Conservation (phyloP, 2,797 vertebrate species). For the Tokudaia muenninki region DNA sequence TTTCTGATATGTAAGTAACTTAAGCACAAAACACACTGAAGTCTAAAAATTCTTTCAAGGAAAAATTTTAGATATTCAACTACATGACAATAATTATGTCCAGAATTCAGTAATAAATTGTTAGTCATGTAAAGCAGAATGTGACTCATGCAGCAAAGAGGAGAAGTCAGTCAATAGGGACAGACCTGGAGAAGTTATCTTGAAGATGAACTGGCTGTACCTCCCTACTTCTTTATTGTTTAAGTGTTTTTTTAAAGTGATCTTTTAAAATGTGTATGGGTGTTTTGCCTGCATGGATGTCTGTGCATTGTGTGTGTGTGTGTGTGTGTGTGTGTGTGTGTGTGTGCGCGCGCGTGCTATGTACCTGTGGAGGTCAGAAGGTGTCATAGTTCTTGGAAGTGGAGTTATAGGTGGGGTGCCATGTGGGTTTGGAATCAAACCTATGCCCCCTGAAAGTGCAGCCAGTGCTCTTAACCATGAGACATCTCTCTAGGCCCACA, state of each 20-base stretch:
- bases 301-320: neutral
- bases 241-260: neutral
- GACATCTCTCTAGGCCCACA: neutral
- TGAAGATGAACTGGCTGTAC: neutral
- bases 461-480: neutral
- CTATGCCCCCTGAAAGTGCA: neutral
- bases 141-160: neutral
- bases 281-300: neutral
- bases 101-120: conserved; percentile 33
- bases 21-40: neutral
- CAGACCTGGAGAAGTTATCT: neutral
- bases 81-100: conserved; percentile 26
- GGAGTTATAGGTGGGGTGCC: neutral
- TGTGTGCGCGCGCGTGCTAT: no score
- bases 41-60: conserved; percentile 37
- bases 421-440: neutral
- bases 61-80: neutral
- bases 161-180: conserved; percentile 15
- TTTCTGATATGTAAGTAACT: conserved; percentile 6
- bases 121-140: conserved; percentile 4
- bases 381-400: neutral
- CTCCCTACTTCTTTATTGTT: neutral
- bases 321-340: neutral
- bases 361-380: neutral
- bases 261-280: neutral